Percentiles rank a stretch among this genome's conserved stretches.
Conservation (phyloP, 2,888 invertebrate species). For the Lydus trimaculatus region DNA sequence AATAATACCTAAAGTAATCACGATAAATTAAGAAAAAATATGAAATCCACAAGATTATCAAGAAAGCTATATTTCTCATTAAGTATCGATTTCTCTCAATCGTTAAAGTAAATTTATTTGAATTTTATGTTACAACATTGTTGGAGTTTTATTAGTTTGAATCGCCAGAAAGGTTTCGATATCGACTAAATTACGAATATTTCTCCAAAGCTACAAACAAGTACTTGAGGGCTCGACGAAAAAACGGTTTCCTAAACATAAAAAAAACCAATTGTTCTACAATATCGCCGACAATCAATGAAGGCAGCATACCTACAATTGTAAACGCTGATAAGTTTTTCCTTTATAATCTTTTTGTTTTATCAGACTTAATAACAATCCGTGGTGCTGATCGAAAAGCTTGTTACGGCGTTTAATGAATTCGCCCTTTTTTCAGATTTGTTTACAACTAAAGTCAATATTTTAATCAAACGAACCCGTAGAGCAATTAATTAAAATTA, state of each 20-base stretch:
- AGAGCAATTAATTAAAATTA: neutral
- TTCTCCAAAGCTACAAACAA: neutral
- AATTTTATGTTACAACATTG: neutral
- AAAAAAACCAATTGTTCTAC: neutral
- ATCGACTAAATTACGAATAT: neutral
- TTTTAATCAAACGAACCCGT: neutral
- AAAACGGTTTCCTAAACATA: neutral
- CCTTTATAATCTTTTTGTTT: too few relatives aligned
- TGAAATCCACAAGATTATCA: neutral
- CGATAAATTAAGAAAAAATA: neutral
- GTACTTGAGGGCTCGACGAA: neutral
- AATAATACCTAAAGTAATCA: neutral
- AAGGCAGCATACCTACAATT: neutral
- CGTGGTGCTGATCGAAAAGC: too few relatives aligned
- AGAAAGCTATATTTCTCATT: neutral
- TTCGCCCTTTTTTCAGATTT: too few relatives aligned
- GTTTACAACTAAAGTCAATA: neutral
- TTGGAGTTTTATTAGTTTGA: neutral
- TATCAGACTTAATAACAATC: too few relatives aligned
- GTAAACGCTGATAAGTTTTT: too few relatives aligned
- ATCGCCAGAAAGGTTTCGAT: neutral
- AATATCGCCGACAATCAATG: neutral
- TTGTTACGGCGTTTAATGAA: too few relatives aligned
- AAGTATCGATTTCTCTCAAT: neutral
- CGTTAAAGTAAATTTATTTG: neutral